Percentiles rank a stretch among this genome's conserved stretches.
These are phyloP conservation scores for Cyprinodon brontotheroides DNA, from an alignment of 2,113 vertebrate species.

Conservation along the genomic window DNA sequence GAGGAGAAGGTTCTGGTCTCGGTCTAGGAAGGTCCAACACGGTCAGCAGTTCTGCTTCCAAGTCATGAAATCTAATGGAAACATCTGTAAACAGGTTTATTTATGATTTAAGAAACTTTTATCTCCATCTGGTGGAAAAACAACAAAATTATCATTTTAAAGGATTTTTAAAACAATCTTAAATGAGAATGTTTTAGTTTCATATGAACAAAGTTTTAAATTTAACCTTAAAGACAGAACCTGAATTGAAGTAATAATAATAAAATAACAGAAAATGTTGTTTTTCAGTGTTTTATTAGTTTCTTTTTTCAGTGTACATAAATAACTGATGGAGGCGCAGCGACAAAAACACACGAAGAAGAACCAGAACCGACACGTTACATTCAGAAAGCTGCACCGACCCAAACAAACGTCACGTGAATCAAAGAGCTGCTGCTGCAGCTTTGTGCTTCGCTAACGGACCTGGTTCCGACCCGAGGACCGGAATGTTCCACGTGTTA, in stretches of 20 bases:
- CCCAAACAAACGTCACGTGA: slow-evolving; percentile 6
- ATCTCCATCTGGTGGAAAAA: too few relatives aligned
- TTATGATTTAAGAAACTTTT: too few relatives aligned
- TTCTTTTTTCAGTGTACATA: slow-evolving; percentile 48
- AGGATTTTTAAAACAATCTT: too few relatives aligned
- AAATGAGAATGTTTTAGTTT: too few relatives aligned
- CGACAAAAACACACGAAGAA: slow-evolving; percentile 48
- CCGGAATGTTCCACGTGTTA: neutral
- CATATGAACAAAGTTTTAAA: neutral
- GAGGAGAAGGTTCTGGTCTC: too few relatives aligned
- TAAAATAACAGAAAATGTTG: neutral
- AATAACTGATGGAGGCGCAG: slow-evolving; percentile 31
- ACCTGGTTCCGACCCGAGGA: neutral
- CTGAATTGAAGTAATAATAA: neutral
- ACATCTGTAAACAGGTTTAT: too few relatives aligned
- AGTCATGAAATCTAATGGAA: too few relatives aligned
- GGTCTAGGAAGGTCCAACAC: too few relatives aligned
- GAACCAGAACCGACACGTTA: slow-evolving; percentile 50
- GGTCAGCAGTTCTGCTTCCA: too few relatives aligned
- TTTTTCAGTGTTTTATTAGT: slow-evolving; percentile 44
- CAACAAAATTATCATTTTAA: too few relatives aligned
- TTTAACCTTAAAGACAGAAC: neutral
- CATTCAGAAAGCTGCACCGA: slow-evolving; percentile 51
- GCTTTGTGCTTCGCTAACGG: slow-evolving; percentile 36
- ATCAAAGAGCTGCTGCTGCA: neutral